Base-by-base conservation (phyloP, 2,113 vertebrate genomes). In the Scomber colias region DNA sequence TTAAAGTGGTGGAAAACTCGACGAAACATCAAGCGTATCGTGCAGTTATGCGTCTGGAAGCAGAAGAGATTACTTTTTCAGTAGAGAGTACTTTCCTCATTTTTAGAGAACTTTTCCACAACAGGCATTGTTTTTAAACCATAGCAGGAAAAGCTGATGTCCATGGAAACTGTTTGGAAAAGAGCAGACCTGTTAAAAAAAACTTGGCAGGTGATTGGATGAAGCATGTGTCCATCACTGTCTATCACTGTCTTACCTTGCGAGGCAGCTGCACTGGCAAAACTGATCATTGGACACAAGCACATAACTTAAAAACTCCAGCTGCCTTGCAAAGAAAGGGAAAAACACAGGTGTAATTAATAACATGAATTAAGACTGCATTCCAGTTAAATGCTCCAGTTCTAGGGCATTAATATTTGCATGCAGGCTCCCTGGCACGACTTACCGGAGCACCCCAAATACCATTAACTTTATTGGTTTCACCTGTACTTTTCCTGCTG, bases 1-100 rank as follows among this genome's bases (percentile, higher is more conserved):
- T 74, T 56, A 46, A 62, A 73, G 59, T 50, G 49, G 27, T 35
- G 57, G 62, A 71, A 74, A 51, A 57, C 17, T 44, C 67, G 45
- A 77, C 49, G 56, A 65, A 57, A 35, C 35, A 40, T 40, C 35
- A 40, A 40, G 35, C 35, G 9, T 8, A 40, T 40, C 35, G 8
- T 40, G 35, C 35, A 40, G 9, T 40, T 40, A 40, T 40, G 35
- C 35, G 2, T 40, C 35, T 40, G 8, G 8, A 40, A 40, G 35
- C 6, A 9, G 35, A 40, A 2, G 6, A 40, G 8, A 40, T 40
- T 45, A 14, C 13, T 45, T 57, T 44, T 57, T 11, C 64, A 14
- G 16, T 44, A 6, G 16, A 5, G 15, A 17, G 12, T 16, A 49
- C 21, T 46, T 79, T 21, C 31, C 15, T 27, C 35, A 8, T 40